phyloP scores from a whole-genome alignment of 2,797 vertebrate genomes.

The Rhincodon typus region DNA sequence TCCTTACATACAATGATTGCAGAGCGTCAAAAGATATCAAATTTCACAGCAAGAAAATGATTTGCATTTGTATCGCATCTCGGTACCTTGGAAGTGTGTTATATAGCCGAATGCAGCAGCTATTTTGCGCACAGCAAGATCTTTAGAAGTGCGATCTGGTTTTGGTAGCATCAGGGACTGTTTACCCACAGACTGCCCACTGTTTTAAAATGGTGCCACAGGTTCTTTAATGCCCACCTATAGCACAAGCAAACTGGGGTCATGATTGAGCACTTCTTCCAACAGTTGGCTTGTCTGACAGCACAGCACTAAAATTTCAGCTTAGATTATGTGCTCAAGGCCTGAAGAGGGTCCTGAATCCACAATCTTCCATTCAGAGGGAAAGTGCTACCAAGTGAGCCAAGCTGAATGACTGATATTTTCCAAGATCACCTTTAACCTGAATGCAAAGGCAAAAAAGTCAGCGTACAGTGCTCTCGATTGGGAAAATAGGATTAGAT shows the following conservation, averaged over 20 bases:
- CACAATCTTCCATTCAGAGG: background rate
- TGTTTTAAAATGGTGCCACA: background rate
- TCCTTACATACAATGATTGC: background rate
- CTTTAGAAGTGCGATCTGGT: background rate
- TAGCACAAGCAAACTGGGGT: background rate
- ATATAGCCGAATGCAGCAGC: background rate
- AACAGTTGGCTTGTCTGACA: background rate
- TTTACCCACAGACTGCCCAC: too few species aligned
- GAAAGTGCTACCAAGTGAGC: background rate
- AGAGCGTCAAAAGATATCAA: background rate
- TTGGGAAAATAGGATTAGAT: background rate
- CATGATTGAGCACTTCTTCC: background rate
- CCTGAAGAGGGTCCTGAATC: background rate
- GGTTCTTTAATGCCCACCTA: background rate
- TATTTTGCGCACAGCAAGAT: constrained; percentile 5
- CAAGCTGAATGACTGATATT: background rate
- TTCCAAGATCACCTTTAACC: background rate
- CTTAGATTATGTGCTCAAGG: background rate
- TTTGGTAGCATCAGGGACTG: background rate
- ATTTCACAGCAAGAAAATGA: background rate
- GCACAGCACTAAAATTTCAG: background rate
- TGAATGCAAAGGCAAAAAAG: background rate
- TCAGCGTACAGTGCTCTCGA: too few species aligned
- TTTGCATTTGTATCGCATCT: background rate
- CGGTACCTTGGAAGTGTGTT: background rate